Conservation (phyloP, 1,140 invertebrate genomes). For the Pararge aegeria region DNA sequence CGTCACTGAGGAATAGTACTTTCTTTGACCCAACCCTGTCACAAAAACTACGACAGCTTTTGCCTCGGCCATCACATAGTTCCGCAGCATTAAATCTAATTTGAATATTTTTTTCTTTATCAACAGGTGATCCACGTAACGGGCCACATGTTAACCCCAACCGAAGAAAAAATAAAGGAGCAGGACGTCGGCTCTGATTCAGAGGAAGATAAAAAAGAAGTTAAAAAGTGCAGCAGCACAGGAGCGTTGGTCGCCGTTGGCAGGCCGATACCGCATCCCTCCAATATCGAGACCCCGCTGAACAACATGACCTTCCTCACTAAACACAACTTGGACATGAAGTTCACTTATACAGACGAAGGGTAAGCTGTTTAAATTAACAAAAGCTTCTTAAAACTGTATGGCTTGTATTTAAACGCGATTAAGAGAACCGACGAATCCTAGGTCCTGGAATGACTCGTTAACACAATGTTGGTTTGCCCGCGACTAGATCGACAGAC, state of each 20-base stretch:
- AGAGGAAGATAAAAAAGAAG: constrained; percentile 53
- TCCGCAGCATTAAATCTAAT: too few species aligned
- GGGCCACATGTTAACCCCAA: constrained; percentile 85
- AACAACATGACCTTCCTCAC: constrained; percentile 94
- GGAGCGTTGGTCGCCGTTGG: constrained; percentile 89
- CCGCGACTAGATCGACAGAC: too few species aligned
- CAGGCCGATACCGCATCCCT: constrained; percentile 94
- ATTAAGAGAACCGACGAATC: too few species aligned
- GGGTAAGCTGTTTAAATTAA: constrained; percentile 83
- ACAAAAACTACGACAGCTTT: too few species aligned
- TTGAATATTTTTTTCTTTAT: background rate
- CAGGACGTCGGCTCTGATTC: constrained; percentile 21
- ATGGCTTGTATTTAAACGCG: too few species aligned
- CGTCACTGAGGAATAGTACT: too few species aligned
- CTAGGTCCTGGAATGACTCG: too few species aligned
- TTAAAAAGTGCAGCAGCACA: constrained; percentile 48
- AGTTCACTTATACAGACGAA: constrained; percentile 95
- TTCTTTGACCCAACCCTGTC: too few species aligned
- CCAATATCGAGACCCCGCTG: constrained; percentile 94
- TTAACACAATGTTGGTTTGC: too few species aligned
- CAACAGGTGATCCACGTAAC: constrained; percentile 92
- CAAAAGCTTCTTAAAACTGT: background rate
- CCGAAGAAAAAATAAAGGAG: constrained; percentile 50
- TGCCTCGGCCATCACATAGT: too few species aligned
- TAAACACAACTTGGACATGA: constrained; percentile 96